Evolutionary conservation across 23 tunicate genomes (phyloP).

Genomic region (Ascidia mentula): DNA sequence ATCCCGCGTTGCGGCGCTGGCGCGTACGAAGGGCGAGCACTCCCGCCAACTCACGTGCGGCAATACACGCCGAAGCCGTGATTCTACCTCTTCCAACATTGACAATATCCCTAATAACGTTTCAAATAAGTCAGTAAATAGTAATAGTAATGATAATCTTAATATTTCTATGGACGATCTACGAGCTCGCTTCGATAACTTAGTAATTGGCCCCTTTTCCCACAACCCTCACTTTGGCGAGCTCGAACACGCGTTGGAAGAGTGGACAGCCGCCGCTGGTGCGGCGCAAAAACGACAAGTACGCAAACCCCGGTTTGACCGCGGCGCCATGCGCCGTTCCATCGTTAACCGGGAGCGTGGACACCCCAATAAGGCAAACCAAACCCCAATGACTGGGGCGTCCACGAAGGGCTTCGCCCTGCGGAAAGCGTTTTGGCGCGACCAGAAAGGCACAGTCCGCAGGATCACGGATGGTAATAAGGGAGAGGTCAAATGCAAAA

Average conservation of each 20-base stretch:
- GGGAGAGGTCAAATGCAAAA: not conserved
- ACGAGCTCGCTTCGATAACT: constrained; percentile 1
- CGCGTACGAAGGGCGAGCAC: not conserved
- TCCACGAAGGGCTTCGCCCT: constrained; percentile 5
- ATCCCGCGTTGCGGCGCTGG: constrained; percentile 3
- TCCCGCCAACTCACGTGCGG: not conserved
- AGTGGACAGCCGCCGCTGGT: not conserved
- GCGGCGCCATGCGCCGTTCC: constrained; percentile 3
- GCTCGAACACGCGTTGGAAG: constrained; percentile 12
- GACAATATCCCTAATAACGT: not conserved
- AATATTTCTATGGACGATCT: not conserved
- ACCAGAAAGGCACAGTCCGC: constrained; percentile 24
- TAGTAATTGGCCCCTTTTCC: not conserved
- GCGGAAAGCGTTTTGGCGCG: constrained; percentile 14
- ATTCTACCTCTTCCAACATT: not conserved
- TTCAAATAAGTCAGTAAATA: too few relatives aligned
- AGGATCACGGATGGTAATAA: constrained; percentile 4
- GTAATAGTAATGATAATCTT: too few relatives aligned
- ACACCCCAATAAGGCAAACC: not conserved
- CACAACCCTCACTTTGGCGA: not conserved
- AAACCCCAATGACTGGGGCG: not conserved
- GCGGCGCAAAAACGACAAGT: not conserved
- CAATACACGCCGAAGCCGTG: not conserved
- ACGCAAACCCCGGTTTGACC: constrained; percentile 7
- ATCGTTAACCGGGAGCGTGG: not conserved